phyloP scores from a whole-genome alignment of 2,113 vertebrate genomes.

The Solea senegalensis region DNA sequence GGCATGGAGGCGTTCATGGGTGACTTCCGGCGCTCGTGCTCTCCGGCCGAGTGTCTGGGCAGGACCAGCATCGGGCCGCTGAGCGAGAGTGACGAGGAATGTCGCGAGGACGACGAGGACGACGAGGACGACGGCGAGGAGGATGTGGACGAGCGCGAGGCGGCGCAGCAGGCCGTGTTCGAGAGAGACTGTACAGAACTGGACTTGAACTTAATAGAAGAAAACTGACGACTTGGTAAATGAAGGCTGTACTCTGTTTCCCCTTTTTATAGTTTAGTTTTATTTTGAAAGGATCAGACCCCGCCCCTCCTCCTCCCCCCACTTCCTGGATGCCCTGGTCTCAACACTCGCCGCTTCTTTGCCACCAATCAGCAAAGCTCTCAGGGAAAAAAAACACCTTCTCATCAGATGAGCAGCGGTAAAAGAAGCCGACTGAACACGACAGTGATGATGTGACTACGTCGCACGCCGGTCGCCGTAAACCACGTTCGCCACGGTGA shows the following conservation, averaged over 20 bases:
- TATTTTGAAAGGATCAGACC: slow-evolving; percentile 42
- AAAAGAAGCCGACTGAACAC: slow-evolving; percentile 51
- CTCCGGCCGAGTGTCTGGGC: slow-evolving; percentile 85
- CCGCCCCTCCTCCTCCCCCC: slow-evolving; percentile 27
- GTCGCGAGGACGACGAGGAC: slow-evolving; percentile 77
- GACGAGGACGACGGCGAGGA: slow-evolving; percentile 77
- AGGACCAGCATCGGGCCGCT: slow-evolving; percentile 87
- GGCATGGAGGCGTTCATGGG: slow-evolving; percentile 81
- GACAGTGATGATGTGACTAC: slow-evolving; percentile 74
- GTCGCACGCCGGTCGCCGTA: slow-evolving; percentile 17
- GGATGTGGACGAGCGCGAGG: slow-evolving; percentile 73
- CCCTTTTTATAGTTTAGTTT: slow-evolving; percentile 31
- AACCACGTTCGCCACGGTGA: background rate
- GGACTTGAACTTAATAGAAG: slow-evolving; percentile 89
- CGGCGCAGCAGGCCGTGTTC: slow-evolving; percentile 86
- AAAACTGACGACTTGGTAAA: slow-evolving; percentile 84
- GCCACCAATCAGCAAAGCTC: slow-evolving; percentile 77
- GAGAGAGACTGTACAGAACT: slow-evolving; percentile 91
- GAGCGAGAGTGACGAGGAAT: slow-evolving; percentile 91
- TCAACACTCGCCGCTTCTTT: slow-evolving; percentile 61
- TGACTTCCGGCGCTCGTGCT: slow-evolving; percentile 82
- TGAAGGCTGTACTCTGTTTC: slow-evolving; percentile 66
- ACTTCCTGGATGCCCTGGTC: background rate
- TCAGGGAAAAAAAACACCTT: slow-evolving; percentile 85
- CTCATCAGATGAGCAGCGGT: slow-evolving; percentile 68